Base-by-base conservation (phyloP, 2,888 invertebrate genomes). In the Congeria kusceri region DNA sequence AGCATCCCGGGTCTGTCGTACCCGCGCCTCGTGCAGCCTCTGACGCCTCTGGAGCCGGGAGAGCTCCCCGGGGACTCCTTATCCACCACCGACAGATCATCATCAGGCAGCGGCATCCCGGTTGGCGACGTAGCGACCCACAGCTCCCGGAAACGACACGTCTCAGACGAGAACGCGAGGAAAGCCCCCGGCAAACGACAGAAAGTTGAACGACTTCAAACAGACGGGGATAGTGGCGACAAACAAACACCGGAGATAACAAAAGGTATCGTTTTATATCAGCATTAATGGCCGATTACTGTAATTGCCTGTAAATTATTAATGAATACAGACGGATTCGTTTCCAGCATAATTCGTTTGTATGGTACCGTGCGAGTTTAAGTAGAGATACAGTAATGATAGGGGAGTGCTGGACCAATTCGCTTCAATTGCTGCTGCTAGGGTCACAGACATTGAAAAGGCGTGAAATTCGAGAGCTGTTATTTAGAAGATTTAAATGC, bases 1-100 rank as follows among this genome's bases (percentile, higher is more conserved):
- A 80, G 83, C 61, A 85, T 90, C 11, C 91, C 91, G 0, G 91
- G 91, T 15, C 80, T 90, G 65, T 90, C 90, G 7, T 91, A 88
- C 73, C 91, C 91, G 0, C 87, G 87, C 56, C 77, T 91, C 18
- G 91, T 91, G 18, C 86, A 88, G 66, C 89, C 88, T 3, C 70
- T 89, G 28, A 63, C 44, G n/a, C 56, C 67, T 23, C 28, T 77
- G 25, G 83, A 83, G 56, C 79, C 79, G 11, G 79, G 75, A 20
- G 83, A 77, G 28, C 18, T 65, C 46, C 62, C 65, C 11, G 27
- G n/a, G 18, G 66, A 65, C 20, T 67, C 64, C 11, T 23, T 49
- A 44, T 7, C 56, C 25, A 63, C 72, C 46, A 20, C 28, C 64
- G 23, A 29, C 23, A 32, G 58, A 57, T n/a, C 62, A 62, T 56